Conservation (phyloP, 1,140 invertebrate genomes). For the Danaus plexippus region DNA sequence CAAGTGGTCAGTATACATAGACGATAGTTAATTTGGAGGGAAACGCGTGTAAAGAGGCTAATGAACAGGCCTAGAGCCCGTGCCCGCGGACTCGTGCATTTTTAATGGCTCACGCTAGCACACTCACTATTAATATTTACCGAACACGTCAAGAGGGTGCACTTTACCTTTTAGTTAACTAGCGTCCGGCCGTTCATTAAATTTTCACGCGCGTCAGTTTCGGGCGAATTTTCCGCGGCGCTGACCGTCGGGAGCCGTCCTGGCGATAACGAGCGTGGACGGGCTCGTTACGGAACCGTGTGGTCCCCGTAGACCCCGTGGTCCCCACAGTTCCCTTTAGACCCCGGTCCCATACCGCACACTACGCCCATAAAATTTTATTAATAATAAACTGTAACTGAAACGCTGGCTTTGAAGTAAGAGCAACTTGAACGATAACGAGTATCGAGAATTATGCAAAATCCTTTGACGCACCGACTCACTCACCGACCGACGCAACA, state of each 20-base stretch:
- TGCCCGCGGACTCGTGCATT: constrained; percentile 67
- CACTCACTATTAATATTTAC: constrained; percentile 71
- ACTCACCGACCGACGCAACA: constrained; percentile 39
- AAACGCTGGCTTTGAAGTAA: constrained; percentile 62
- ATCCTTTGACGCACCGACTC: constrained; percentile 50
- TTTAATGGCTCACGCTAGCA: constrained; percentile 68
- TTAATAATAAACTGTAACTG: constrained; percentile 70
- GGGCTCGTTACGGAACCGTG: constrained; percentile 39
- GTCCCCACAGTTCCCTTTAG: constrained; percentile 6
- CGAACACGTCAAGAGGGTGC: constrained; percentile 71
- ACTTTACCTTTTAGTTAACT: constrained; percentile 73
- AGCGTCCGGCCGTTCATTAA: constrained; percentile 71
- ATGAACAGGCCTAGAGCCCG: constrained; percentile 48
- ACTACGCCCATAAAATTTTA: constrained; percentile 55
- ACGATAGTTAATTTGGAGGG: constrained; percentile 38
- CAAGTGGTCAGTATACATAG: constrained; percentile 10
- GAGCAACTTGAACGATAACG: constrained; percentile 51
- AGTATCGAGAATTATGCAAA: constrained; percentile 58
- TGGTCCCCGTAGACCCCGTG: no score
- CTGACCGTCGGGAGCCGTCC: constrained; percentile 35
- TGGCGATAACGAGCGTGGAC: constrained; percentile 59
- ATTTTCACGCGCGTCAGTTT: constrained; percentile 72
- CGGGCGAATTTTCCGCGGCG: constrained; percentile 70
- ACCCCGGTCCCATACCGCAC: constrained; percentile 10
- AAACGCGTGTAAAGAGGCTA: constrained; percentile 50